Percentiles rank a stretch among this genome's conserved stretches.
These are phyloP conservation scores for Caenorhabditis briggsae DNA, from an alignment of 1,140 invertebrate species.

Conservation along the genomic window DNA sequence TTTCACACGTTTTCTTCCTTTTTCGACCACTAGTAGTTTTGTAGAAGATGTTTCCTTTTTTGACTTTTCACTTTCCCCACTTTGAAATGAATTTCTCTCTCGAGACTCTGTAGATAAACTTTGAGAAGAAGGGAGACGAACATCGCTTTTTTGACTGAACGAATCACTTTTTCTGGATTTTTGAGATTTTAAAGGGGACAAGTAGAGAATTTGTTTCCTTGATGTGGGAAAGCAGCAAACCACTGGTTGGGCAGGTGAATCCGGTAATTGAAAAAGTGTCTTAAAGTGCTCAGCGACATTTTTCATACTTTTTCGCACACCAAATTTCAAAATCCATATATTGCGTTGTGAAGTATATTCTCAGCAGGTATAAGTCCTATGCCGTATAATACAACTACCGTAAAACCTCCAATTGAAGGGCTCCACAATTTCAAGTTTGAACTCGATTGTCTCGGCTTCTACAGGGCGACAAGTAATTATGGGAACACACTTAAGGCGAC, in stretches of 20 bases:
- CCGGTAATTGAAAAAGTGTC: not conserved
- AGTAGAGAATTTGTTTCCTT: too few species aligned
- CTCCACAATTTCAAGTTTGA: too few species aligned
- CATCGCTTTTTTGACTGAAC: not conserved
- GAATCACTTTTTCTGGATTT: not conserved
- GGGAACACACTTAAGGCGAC: too few species aligned
- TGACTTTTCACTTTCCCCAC: conserved; percentile 4
- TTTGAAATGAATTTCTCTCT: conserved; percentile 47
- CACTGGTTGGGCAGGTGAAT: not conserved
- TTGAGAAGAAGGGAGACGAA: not conserved
- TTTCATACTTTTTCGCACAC: not conserved
- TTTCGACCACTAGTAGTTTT: not conserved
- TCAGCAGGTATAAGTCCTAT: too few species aligned
- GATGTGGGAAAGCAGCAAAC: too few species aligned
- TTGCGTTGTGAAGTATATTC: too few species aligned
- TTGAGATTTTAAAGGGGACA: not conserved
- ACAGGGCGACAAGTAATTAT: too few species aligned
- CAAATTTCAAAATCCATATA: too few species aligned
- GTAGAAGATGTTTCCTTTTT: not conserved
- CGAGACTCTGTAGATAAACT: conserved; percentile 10
- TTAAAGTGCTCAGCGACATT: not conserved
- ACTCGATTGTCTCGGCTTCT: too few species aligned
- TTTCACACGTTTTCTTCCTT: conserved; percentile 3
- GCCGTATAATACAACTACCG: too few species aligned
- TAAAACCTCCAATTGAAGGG: too few species aligned